Base-by-base conservation (phyloP, 2,113 vertebrate genomes). In the Xyrauchen texanus region DNA sequence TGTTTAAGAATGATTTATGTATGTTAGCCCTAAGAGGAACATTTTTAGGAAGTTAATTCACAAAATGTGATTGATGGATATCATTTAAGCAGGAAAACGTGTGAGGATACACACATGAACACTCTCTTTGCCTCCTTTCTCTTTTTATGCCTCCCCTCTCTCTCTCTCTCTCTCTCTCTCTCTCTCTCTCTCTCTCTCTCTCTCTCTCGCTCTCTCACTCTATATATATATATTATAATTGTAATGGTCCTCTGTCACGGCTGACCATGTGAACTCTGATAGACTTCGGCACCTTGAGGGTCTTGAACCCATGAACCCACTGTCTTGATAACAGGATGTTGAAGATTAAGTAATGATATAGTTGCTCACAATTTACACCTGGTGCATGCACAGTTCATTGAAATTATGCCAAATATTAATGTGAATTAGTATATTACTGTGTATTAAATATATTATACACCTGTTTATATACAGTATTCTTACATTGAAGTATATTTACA, bases 261-360 rank as follows among this genome's bases (percentile, higher is more conserved):
- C 21, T 34, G 21, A 34, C 21, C 21, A 34, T 34, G 21, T 34
- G 21, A 34, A 34, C 21, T 42, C 42, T 46, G 53, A 62, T 34
- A 34, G 21, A 34, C 3, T 1, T 34, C 21, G 68, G 71, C 67
- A 71, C 68, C 51, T 71, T 12, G 8, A 46, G 49, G 77, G 44
- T 49, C 77, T 72, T 55, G 34, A 79, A 64, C 58, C 13, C 55
- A 60, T 72, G 51, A 79, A n/a, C n/a, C n/a, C 77, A 47, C 49
- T 53, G 12, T 34, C 49, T 52, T 45, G 49, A 9, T 44, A 42
- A 64, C 58, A 72, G 16, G 42, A 65, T 21, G 34, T 47, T 62
- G 13, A 16, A 16, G 8, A 52, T 67, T 80, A 64, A 81, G 78
- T 82, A 84, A 88, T 42, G 69, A 75, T 81, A 80, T 5, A 34